Evolutionary conservation across 2,113 vertebrate genomes (phyloP).

Genomic region (Otolemur garnettii): DNA sequence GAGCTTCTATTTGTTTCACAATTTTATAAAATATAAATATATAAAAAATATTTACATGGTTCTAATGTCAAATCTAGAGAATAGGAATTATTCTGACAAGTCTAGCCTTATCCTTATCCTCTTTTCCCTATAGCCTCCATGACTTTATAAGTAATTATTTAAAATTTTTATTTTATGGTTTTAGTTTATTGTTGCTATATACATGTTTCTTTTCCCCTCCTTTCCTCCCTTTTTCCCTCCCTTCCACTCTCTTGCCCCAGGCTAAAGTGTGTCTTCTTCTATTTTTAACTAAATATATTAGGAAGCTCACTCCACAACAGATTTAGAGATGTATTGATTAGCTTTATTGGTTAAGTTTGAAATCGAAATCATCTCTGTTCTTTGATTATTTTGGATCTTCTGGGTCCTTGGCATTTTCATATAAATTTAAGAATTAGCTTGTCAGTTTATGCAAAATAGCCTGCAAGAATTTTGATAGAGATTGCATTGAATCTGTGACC

Average conservation of each 20-base stretch:
- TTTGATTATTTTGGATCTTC: background rate
- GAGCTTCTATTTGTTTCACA: background rate
- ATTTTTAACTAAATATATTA: background rate
- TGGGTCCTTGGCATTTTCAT: background rate
- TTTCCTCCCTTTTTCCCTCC: too few species aligned
- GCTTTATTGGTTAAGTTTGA: background rate
- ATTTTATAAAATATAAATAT: background rate
- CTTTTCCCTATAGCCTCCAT: background rate
- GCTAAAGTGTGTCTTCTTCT: background rate
- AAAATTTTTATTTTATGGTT: background rate
- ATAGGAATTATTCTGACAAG: background rate
- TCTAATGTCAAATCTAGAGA: background rate
- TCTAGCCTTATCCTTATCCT: background rate
- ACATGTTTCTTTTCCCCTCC: background rate
- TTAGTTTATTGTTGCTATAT: background rate
- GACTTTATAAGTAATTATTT: background rate
- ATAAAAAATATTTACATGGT: background rate
- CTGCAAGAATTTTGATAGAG: background rate
- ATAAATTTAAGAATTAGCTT: slow-evolving; percentile 9
- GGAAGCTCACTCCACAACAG: background rate
- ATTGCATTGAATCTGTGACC: background rate
- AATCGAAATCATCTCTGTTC: background rate
- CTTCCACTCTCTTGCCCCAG: too few species aligned
- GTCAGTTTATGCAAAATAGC: background rate
- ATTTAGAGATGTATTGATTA: background rate